Conservation (phyloP, 2,888 invertebrate species). For the Netelia virgata region DNA sequence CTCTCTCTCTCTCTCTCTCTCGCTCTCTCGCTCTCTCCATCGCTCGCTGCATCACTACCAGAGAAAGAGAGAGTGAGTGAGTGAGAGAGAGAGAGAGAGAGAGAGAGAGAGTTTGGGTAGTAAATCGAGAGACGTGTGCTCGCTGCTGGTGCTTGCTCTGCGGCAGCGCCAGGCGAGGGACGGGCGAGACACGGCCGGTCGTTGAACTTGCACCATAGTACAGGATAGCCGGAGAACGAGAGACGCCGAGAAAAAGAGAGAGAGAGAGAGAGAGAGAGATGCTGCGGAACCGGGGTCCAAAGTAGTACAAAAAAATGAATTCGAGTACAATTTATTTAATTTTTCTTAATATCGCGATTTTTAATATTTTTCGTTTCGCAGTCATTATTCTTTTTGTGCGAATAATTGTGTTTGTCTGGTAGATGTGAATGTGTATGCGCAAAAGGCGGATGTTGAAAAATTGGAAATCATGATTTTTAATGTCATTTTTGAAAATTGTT, state of each 20-base stretch:
- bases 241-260: conserved; percentile 29
- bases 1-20: conserved; percentile 12
- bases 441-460: too few relatives aligned
- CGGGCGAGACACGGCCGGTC: conserved; percentile 72
- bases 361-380: too few relatives aligned
- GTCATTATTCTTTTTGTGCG: too few relatives aligned
- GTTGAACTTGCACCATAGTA: conserved; percentile 70
- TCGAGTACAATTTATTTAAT: background rate
- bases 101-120: conserved; percentile 65
- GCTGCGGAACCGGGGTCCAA: conserved; percentile 50
- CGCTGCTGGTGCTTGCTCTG: conserved; percentile 60
- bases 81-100: conserved; percentile 19
- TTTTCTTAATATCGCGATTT: background rate
- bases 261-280: conserved; percentile 51
- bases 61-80: conserved; percentile 32
- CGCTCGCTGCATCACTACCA: conserved; percentile 58
- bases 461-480: background rate
- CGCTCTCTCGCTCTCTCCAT: too few relatives aligned
- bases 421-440: too few relatives aligned
- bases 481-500: background rate
- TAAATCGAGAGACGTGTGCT: conserved; percentile 66
- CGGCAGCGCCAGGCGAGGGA: conserved; percentile 62
- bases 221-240: conserved; percentile 45
- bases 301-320: conserved; percentile 31
- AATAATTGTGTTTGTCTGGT: too few relatives aligned